These are phyloP conservation scores for Byasa hedistus DNA, from an alignment of 2,888 invertebrate species.

Conservation along the genomic window DNA sequence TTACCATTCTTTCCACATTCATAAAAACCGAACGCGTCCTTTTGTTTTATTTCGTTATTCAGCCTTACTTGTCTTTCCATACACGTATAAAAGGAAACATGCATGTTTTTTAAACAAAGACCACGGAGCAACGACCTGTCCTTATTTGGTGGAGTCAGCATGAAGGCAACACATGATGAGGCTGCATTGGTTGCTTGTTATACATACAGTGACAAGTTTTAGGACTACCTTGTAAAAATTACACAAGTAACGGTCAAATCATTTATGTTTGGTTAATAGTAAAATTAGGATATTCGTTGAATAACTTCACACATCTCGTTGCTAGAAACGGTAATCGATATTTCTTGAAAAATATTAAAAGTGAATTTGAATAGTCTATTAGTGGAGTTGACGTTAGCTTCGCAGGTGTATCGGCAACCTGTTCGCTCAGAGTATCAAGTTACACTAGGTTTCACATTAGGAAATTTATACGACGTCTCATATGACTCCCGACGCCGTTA, in stretches of 20 bases:
- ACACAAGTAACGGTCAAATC: slow-evolving; percentile 3
- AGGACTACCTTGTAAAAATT: slow-evolving; percentile 18
- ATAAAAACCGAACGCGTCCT: slow-evolving; percentile 44
- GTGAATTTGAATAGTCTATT: slow-evolving; percentile 62
- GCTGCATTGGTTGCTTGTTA: slow-evolving; percentile 34
- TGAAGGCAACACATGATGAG: slow-evolving; percentile 39
- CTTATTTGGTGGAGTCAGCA: slow-evolving; percentile 68
- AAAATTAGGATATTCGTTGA: neutral
- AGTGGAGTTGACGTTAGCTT: slow-evolving; percentile 60
- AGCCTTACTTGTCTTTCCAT: slow-evolving; percentile 58
- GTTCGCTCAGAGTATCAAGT: slow-evolving; percentile 65
- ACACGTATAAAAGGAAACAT: slow-evolving; percentile 54
- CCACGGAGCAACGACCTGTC: slow-evolving; percentile 66
- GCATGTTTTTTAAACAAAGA: slow-evolving; percentile 71
- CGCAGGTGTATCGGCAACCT: slow-evolving; percentile 69
- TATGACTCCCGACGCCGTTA: slow-evolving; percentile 71
- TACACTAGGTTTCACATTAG: slow-evolving; percentile 78
- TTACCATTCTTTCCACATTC: slow-evolving; percentile 45
- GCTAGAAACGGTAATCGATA: slow-evolving; percentile 39
- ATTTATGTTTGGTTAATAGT: neutral
- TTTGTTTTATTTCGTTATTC: slow-evolving; percentile 56
- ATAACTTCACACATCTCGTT: neutral
- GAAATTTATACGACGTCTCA: slow-evolving; percentile 77
- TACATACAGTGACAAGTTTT: slow-evolving; percentile 30
- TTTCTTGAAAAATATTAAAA: slow-evolving; percentile 55